A percentile compares a stretch with the other conserved stretches of the same genome.
phyloP scores from a whole-genome alignment of 2,888 invertebrate species.

The Leucozona laternaria region DNA sequence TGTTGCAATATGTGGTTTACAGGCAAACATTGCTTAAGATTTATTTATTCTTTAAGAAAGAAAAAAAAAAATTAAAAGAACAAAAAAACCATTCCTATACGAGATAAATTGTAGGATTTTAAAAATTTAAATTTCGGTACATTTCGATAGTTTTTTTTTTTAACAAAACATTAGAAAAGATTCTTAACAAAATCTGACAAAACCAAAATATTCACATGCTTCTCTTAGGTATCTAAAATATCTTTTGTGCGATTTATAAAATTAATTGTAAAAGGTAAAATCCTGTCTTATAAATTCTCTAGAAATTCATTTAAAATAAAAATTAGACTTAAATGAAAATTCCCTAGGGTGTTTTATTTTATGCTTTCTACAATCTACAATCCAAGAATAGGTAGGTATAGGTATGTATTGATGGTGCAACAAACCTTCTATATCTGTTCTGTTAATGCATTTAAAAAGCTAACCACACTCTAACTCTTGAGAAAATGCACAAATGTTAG shows the following conservation, averaged over 20 bases:
- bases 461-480: conserved; percentile 32
- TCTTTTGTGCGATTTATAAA: background rate
- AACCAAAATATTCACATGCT: too few relatives aligned
- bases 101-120: too few relatives aligned
- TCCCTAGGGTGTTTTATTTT: background rate
- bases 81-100: too few relatives aligned
- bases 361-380: background rate
- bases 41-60: background rate
- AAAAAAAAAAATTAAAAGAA: background rate
- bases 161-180: too few relatives aligned
- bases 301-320: background rate
- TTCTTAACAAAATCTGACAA: too few relatives aligned
- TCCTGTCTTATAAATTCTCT: background rate
- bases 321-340: background rate
- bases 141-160: too few relatives aligned
- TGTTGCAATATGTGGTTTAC: conserved; percentile 7
- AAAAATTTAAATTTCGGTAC: too few relatives aligned
- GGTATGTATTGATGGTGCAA: background rate
- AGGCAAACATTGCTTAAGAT: background rate
- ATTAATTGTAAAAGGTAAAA: too few relatives aligned
- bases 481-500: conserved; percentile 39
- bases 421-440: background rate
- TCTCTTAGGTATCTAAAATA: too few relatives aligned
- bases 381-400: background rate
- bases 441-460: conserved; percentile 35